A percentile compares a stretch with the other conserved stretches of the same genome.
These are phyloP conservation scores for Diceros bicornis DNA, from an alignment of 2,797 vertebrate genomes.

Conservation along the genomic window DNA sequence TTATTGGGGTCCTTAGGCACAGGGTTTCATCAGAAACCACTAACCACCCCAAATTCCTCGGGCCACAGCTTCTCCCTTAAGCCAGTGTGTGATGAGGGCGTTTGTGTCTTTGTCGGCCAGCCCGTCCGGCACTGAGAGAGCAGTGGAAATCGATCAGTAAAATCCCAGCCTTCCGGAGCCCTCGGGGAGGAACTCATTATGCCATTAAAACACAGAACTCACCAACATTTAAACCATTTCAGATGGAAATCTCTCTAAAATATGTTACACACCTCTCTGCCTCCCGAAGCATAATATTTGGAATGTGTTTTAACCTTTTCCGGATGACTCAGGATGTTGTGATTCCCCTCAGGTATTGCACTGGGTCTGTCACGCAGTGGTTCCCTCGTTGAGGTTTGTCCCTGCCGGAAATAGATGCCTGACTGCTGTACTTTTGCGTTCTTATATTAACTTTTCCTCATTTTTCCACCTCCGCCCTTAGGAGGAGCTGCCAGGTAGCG, in stretches of 20 bases:
- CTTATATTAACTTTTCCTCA: not conserved
- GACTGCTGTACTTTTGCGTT: not conserved
- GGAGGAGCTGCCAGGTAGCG: not conserved
- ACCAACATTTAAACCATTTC: not conserved
- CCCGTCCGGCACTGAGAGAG: not conserved
- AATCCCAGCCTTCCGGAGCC: not conserved
- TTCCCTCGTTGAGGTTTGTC: not conserved
- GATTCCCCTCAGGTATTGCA: not conserved
- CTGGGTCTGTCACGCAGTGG: not conserved
- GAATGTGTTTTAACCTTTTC: not conserved
- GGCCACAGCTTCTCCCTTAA: not conserved
- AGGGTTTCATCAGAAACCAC: not conserved
- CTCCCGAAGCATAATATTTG: not conserved
- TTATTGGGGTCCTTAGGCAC: not conserved
- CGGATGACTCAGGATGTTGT: not conserved
- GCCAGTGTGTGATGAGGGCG: not conserved
- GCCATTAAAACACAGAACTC: not conserved
- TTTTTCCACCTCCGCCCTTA: constrained; percentile 1
- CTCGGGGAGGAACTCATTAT: not conserved
- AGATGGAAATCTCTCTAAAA: not conserved
- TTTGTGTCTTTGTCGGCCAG: not conserved
- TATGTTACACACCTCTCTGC: not conserved
- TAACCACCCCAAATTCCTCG: not conserved
- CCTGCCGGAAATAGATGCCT: not conserved
- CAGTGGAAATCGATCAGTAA: not conserved